Conservation (phyloP, 2,113 vertebrate species). For the Monopterus albus region DNA sequence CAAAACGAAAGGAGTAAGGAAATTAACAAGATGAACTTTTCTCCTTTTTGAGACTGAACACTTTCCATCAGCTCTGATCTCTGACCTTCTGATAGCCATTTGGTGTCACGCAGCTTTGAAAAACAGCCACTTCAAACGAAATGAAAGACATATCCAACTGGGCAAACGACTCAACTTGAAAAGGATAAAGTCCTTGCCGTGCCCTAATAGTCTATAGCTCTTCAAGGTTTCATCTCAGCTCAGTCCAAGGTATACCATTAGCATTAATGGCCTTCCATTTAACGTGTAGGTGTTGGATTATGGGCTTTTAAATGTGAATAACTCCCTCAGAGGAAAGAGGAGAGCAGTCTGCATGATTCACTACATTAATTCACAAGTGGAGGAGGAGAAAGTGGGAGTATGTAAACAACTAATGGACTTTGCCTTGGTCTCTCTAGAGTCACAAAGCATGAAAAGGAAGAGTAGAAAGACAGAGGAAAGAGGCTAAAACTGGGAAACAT, state of each 20-base stretch:
- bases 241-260: conserved; percentile 69
- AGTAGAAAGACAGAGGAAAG: neutral
- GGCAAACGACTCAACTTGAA: neutral
- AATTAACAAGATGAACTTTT: conserved; percentile 13
- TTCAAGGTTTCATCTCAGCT: conserved; percentile 65
- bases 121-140: conserved; percentile 10
- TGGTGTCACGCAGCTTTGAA: neutral
- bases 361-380: conserved; percentile 59
- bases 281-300: conserved; percentile 72
- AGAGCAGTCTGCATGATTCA: neutral
- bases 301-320: conserved; percentile 72
- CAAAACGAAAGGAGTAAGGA: neutral
- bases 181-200: conserved; percentile 50
- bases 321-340: conserved; percentile 27
- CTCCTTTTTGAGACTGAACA: neutral
- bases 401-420: conserved; percentile 59
- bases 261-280: conserved; percentile 69
- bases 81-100: neutral
- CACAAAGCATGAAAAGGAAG: neutral
- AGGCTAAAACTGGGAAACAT: neutral
- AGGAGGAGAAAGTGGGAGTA: conserved; percentile 38
- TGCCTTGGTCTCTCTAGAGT: conserved; percentile 16
- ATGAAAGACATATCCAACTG: neutral
- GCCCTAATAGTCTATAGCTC: conserved; percentile 55
- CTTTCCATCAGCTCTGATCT: neutral